A percentile compares a stretch with the other conserved stretches of the same genome.
phyloP scores from a whole-genome alignment of 1,140 invertebrate species.

The Holotrichia oblita region DNA sequence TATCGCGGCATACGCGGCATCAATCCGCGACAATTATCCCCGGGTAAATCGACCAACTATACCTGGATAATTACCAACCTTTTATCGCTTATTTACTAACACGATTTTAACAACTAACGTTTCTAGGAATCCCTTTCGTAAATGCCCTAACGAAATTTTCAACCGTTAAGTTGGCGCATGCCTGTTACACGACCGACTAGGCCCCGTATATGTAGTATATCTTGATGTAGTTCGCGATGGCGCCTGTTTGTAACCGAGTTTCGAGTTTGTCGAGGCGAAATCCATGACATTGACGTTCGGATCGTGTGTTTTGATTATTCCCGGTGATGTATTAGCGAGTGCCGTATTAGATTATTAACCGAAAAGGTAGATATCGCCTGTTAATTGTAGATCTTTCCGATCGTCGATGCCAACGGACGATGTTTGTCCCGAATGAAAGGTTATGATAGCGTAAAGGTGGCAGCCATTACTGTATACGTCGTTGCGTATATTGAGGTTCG shows the following conservation, averaged over 20 bases:
- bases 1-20: too few relatives aligned
- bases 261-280: not conserved
- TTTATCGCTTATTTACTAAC: too few relatives aligned
- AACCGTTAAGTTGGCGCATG: conserved; percentile 4
- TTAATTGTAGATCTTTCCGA: not conserved
- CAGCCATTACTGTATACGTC: not conserved
- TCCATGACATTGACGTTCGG: not conserved
- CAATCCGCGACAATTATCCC: not conserved
- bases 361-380: not conserved
- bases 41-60: not conserved
- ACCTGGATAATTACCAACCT: conserved; percentile 8
- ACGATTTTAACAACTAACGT: not conserved
- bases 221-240: conserved; percentile 1
- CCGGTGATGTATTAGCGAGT: not conserved
- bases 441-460: not conserved
- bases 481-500: too few relatives aligned
- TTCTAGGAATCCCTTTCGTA: too few relatives aligned
- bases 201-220: conserved; percentile 8
- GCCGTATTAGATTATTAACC: not conserved
- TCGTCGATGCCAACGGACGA: not conserved
- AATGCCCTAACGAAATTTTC: not conserved
- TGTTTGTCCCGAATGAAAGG: not conserved
- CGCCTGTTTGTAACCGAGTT: conserved; percentile 11
- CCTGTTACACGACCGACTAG: not conserved
- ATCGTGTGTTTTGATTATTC: not conserved